A percentile compares a stretch with the other conserved stretches of the same genome.
phyloP scores from a whole-genome alignment of 2,113 vertebrate species.

The Phoxinus phoxinus region DNA sequence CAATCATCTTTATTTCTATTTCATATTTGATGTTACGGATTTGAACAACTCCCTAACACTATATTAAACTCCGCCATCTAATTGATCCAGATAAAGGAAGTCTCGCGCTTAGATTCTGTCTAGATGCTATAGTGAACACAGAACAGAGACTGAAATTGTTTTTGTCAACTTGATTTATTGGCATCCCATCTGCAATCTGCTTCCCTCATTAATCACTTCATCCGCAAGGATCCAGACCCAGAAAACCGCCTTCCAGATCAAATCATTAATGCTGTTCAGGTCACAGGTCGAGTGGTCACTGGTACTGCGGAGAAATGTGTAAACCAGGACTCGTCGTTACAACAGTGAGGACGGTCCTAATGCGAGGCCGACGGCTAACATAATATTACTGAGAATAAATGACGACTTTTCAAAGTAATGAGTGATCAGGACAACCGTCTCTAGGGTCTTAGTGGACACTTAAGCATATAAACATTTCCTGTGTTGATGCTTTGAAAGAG shows the following conservation, averaged over 20 bases:
- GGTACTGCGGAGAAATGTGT: slow-evolving; percentile 31
- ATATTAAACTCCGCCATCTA: background rate
- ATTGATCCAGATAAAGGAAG: background rate
- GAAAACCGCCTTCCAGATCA: slow-evolving; percentile 45
- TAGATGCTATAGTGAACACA: background rate
- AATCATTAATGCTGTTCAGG: slow-evolving; percentile 60
- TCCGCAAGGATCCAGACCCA: slow-evolving; percentile 36
- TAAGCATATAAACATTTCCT: slow-evolving; percentile 74
- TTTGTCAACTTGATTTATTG: slow-evolving; percentile 59
- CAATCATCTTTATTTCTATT: background rate
- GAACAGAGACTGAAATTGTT: slow-evolving; percentile 20
- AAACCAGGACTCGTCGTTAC: slow-evolving; percentile 46
- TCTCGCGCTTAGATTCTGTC: slow-evolving; percentile 20
- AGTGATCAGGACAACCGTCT: background rate
- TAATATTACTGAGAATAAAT: background rate
- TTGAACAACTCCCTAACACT: background rate
- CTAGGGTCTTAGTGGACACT: slow-evolving; percentile 62
- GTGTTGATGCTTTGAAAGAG: slow-evolving; percentile 65
- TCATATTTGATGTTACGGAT: background rate
- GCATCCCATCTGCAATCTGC: slow-evolving; percentile 30
- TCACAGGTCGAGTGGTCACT: slow-evolving; percentile 50
- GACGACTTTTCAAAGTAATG: background rate
- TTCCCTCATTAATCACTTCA: slow-evolving; percentile 58
- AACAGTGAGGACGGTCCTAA: slow-evolving; percentile 18
- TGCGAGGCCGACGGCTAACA: background rate